Conservation (phyloP, 2,888 invertebrate species). For the Mimachlamys varia region DNA sequence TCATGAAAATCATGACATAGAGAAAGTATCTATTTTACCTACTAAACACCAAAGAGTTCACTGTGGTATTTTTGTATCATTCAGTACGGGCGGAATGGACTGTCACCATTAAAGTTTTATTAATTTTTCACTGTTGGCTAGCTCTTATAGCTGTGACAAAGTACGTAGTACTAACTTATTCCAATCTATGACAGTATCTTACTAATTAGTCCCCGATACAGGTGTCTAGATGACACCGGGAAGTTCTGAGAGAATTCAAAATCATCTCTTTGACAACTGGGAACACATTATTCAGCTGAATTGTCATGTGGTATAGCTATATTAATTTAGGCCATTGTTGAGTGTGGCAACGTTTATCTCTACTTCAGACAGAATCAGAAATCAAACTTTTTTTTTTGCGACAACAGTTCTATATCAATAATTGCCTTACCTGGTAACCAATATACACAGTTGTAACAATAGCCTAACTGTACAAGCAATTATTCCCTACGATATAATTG, state of each 20-base stretch:
- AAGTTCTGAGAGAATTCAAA: conserved; percentile 16
- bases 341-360: background rate
- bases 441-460: no score
- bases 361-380: background rate
- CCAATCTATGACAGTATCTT: background rate
- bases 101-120: background rate
- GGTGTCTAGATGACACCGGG: background rate
- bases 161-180: background rate
- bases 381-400: background rate
- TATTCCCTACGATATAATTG: no score
- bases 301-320: background rate
- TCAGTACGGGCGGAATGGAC: background rate
- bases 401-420: no score
- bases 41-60: no score
- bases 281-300: background rate
- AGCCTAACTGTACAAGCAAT: no score
- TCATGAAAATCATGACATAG: background rate
- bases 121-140: background rate
- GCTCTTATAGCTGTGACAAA: background rate
- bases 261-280: background rate
- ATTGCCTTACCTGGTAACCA: no score
- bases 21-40: no score
- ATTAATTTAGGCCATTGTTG: background rate
- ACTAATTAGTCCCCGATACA: background rate
- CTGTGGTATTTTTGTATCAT: background rate